Evolutionary conservation across 2,888 invertebrate genomes (phyloP), one percentile per base, ranked within the genome.

Genomic region (Tachystola acroxantha): DNA sequence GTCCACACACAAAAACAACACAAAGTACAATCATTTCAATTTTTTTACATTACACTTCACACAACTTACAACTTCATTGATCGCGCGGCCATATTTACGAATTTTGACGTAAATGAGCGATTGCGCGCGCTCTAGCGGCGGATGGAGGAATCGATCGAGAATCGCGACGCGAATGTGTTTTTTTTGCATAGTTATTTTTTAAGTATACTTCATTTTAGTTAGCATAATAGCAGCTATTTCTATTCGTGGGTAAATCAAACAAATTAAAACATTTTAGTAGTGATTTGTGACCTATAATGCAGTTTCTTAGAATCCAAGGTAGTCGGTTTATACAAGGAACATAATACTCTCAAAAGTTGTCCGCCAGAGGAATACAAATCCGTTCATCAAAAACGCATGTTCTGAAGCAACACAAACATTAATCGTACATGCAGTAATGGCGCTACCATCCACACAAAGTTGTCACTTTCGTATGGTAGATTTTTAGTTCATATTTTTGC

Each of bases 1-100:
- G 62, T 68, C 62, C 72, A 79, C 72, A 69, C 78, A 79, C 72
- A 74, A 82, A 86, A 88, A 82, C 79, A 77, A 86, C 84, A 87
- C 81, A 74, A 56, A 65, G 54, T 61, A 61, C 52, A 53, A 71
- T 62, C 75, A 79, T 81, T 78, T 69, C 74, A 79, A 65, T 68
- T 69, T 70, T 82, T 82, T 79, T 77, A 16, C 16, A 11, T 27
- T 27, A 27, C 79, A 74, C 69, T 90, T 59, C 79, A 72, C 78
- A 73, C 75, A 70, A 78, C 74, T 87, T 88, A 89, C 88, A 79
- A 88, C 78, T 91, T 41, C 92, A 93, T 93, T 92, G 93, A 93
- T 93, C 92, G 89, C 74, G 87, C 88, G 88, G 91, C 92, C 92
- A 92, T 93, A 84, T 91, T 91, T 89, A 50, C 49, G 45, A 46